Evolutionary conservation across 2,888 invertebrate species (phyloP), one percentile per base, ranked within the genome.

Genomic region (Hydrotaea diabolus): DNA sequence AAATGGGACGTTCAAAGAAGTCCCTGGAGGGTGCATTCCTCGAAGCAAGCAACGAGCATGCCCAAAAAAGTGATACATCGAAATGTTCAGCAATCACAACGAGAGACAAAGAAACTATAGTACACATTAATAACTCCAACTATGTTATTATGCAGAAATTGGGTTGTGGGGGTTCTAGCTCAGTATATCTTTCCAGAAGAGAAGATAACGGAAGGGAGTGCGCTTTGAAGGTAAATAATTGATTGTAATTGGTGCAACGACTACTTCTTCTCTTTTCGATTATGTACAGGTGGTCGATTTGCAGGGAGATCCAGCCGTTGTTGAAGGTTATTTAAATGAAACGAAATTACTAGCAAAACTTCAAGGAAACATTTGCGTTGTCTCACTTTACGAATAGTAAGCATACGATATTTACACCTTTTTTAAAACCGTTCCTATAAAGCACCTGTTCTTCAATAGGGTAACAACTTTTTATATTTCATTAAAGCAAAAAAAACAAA

Each of bases 91-190:
- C 75, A 17, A 26, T 39, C 21, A 13, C 71, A 77, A 71, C 36
- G 8, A 77, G 23, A 17, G 81, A 83, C 15, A 88, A 89, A 74
- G 74, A 86, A 17, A 94, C 94, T 87, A 93, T 93, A 17, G 93
- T 95, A 15, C 92, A 89, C 49, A 96, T 98, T 1, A 97, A 97
- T 86, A 94, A 94, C 26, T 94, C 94, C 72, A 94, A 94, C 31
- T 98, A 97, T 92, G 93, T 94, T 85, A 94, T 97, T 73, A 93
- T 96, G 15, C 96, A 95, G 86, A 94, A 95, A 88, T 93, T 98
- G 66, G 98, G 98, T 0, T 94, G 94, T 87, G 98, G 98, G n/a
- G 98, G 98, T 55, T 97, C 97, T 77, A 97, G 98, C 89, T 95
- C 96, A 91, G 98, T 98, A 3, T 96, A 89, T 77, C 85, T 92